These are phyloP conservation scores for Hartigia nigra DNA, from an alignment of 2,888 invertebrate genomes.

Conservation along the genomic window DNA sequence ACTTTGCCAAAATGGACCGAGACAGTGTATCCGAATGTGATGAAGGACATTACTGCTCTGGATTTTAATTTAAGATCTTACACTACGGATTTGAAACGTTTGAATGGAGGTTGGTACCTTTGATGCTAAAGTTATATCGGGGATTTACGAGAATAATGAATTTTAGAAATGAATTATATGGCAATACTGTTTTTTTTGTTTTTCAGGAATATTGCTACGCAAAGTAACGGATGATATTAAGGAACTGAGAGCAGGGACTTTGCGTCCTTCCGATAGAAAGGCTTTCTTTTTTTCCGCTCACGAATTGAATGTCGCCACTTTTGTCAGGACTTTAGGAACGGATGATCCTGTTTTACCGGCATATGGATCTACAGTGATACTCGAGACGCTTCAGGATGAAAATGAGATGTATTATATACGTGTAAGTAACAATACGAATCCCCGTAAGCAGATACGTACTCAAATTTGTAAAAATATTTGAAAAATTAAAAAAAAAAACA, in stretches of 20 bases:
- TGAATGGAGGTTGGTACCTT: constrained; percentile 60
- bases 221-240: constrained; percentile 53
- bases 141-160: neutral
- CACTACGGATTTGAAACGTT: constrained; percentile 57
- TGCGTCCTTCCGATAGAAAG: constrained; percentile 45
- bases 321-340: constrained; percentile 48
- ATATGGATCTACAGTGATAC: constrained; percentile 55
- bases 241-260: constrained; percentile 34
- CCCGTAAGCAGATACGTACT: neutral
- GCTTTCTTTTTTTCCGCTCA: constrained; percentile 55
- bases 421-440: constrained; percentile 31
- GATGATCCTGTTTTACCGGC: constrained; percentile 51
- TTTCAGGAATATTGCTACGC: constrained; percentile 47
- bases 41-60: constrained; percentile 60
- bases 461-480: too few species aligned
- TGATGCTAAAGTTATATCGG: neutral
- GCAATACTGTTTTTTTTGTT: neutral
- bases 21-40: constrained; percentile 58
- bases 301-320: constrained; percentile 52
- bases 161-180: neutral
- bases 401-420: constrained; percentile 45
- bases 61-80: constrained; percentile 63
- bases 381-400: constrained; percentile 54
- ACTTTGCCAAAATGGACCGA: constrained; percentile 66
- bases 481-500: constrained; percentile 1